Evolutionary conservation across 2,797 vertebrate genomes (phyloP).

Genomic region (Rhincodon typus): DNA sequence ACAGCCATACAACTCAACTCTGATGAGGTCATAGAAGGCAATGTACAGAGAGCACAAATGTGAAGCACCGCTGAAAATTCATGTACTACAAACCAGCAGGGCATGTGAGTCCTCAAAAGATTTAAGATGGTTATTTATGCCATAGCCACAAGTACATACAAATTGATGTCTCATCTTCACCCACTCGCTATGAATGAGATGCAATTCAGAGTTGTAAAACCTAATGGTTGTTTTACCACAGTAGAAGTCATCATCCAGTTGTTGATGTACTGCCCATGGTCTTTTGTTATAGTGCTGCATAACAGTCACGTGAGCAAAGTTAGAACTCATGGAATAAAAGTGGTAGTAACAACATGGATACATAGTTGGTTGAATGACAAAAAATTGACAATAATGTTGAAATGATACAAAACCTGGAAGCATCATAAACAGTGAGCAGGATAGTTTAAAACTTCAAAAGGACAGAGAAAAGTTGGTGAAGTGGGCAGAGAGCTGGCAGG

Average conservation of each 20-base stretch:
- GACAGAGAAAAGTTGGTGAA: too few species aligned
- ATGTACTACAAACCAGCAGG: background rate
- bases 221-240: background rate
- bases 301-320: too few species aligned
- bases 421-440: too few species aligned
- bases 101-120: background rate
- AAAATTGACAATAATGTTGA: too few species aligned
- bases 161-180: background rate
- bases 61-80: background rate
- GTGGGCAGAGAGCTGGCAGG: too few species aligned
- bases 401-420: too few species aligned
- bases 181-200: background rate
- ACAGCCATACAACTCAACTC: background rate
- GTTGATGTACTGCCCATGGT: too few species aligned
- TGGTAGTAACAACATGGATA: too few species aligned
- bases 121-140: background rate
- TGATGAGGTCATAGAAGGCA: background rate
- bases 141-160: background rate
- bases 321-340: too few species aligned
- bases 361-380: too few species aligned
- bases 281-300: too few species aligned
- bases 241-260: background rate
- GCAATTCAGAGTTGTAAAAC: background rate
- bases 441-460: too few species aligned
- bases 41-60: background rate